Evolutionary conservation across 2,888 invertebrate species (phyloP).

Genomic region (Drosophila engyochracea): DNA sequence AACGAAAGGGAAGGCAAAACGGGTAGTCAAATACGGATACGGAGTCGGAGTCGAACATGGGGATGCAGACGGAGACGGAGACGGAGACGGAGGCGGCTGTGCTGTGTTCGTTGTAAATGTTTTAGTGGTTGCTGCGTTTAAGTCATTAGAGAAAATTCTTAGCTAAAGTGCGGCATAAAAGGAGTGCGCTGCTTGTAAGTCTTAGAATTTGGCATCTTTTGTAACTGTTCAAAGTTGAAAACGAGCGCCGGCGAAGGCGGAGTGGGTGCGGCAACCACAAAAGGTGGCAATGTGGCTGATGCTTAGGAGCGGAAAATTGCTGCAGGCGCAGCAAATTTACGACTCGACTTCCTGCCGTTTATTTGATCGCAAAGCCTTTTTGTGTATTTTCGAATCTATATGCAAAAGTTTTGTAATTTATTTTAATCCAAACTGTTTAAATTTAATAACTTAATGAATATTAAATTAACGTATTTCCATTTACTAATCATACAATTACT

Average conservation of each 20-base stretch:
- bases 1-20: not conserved
- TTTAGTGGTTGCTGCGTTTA: slow-evolving; percentile 79
- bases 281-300: slow-evolving; percentile 54
- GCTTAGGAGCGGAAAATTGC: slow-evolving; percentile 38
- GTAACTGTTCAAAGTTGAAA: slow-evolving; percentile 22
- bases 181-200: slow-evolving; percentile 45
- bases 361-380: slow-evolving; percentile 30
- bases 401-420: slow-evolving; percentile 31
- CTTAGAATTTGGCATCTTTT: slow-evolving; percentile 59
- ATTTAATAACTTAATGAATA: slow-evolving; percentile 5
- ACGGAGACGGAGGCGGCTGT: slow-evolving; percentile 4
- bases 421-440: slow-evolving; percentile 27
- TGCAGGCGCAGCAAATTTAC: slow-evolving; percentile 33
- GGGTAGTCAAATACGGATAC: not conserved
- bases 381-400: not conserved
- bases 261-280: slow-evolving; percentile 37
- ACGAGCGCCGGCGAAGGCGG: not conserved
- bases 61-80: not conserved
- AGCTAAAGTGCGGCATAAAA: slow-evolving; percentile 67
- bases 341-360: slow-evolving; percentile 19
- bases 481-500: not conserved
- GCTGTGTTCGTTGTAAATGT: slow-evolving; percentile 70
- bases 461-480: not conserved
- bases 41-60: slow-evolving; percentile 1
- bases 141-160: slow-evolving; percentile 81